Evolutionary conservation across 2,797 vertebrate genomes (phyloP), one percentile per base, ranked within the genome.

Genomic region (Mareca penelope): DNA sequence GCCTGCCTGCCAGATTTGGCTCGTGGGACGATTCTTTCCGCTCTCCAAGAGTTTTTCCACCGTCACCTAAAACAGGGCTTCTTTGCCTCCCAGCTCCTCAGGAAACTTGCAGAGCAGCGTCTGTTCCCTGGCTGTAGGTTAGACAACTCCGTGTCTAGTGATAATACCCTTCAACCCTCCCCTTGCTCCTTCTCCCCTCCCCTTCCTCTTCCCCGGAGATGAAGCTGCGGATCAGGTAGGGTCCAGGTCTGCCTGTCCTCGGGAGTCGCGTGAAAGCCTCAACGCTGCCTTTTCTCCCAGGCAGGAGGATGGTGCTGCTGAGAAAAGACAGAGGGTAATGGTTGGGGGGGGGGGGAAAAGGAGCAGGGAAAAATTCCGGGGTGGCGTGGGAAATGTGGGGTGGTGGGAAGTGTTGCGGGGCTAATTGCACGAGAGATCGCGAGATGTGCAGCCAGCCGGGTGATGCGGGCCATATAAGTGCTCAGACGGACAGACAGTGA

Each of bases 141-240:
- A 92, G 92, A 68, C 75, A 93, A 73, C n/a, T 90, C 67, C 44
- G 52, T 90, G 46, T 94, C 71, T 80, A 23, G 71, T 67, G 75
- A 68, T 93, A 94, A 87, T 80, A 93, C 12, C n/a, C 79, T 77
- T 92, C 96, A 94, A 95, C 94, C 89, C 92, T 94, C 95, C 96
- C 92, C 91, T 90, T 77, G 52, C 81, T 89, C 68, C 60, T 95
- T 92, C 40, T 96, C 91, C 31, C 95, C 95, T 93, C 96, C 95
- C 89, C 92, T 95, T 96, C 92, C 95, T 94, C 86, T 87, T 91
- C 46, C 80, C 63, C n/a, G 75, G 89, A 95, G 76, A 93, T 48
- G 87, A 94, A 90, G 72, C 55, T 5, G 57, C 2, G 0, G 61
- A 88, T 94, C 80, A 84, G 81, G 85, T 94, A 93, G 50, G 89